Evolutionary conservation across 2,113 vertebrate genomes (phyloP), one percentile per base, ranked within the genome.

Genomic region (Pimephales promelas): DNA sequence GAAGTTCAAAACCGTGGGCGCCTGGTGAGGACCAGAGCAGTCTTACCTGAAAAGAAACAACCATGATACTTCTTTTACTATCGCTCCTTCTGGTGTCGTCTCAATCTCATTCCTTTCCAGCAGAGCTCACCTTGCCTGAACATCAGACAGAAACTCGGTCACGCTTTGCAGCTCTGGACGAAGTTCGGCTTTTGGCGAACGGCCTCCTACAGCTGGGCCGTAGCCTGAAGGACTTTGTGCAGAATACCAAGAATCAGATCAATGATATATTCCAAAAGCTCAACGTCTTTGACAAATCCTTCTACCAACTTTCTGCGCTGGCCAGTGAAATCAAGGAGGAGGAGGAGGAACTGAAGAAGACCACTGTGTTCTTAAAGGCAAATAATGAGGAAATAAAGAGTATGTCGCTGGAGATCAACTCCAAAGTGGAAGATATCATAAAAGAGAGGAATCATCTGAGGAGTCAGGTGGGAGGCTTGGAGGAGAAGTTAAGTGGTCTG

Each of bases 181-280:
- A 99, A 0, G 96, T 99, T n/a, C 95, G 92, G 36, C 95, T 98
- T 79, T 88, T 96, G 83, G 96, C 95, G 22, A 98, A 94, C 0
- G 96, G 96, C 11, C 95, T 99, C 36, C 97, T 98, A 64, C 97
- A 98, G 91, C 92, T 98, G 34, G 97, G 97, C 7, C 96, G 95
- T 0, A 96, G 96, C 87, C 95, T 99, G 84, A 94, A 95, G 91
- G 96, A 98, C 84, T 99, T 99, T 86, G 97, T 96, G 76, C 95
- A 97, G 40, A 98, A 97, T 88, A 99, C 97, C 0, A 98, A 96
- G 84, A 92, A 91, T 18, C 96, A 99, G 91, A 97, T 99, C 88
- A 97, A 95, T 0, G 94, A 97, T 89, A 97, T 99, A 91, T 90
- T 97, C 87, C 93, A 97, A 86, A 99, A 97, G 88, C 95, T 99